These are phyloP conservation scores for Melopsittacus undulatus DNA, from an alignment of 2,797 vertebrate species.

Conservation along the genomic window DNA sequence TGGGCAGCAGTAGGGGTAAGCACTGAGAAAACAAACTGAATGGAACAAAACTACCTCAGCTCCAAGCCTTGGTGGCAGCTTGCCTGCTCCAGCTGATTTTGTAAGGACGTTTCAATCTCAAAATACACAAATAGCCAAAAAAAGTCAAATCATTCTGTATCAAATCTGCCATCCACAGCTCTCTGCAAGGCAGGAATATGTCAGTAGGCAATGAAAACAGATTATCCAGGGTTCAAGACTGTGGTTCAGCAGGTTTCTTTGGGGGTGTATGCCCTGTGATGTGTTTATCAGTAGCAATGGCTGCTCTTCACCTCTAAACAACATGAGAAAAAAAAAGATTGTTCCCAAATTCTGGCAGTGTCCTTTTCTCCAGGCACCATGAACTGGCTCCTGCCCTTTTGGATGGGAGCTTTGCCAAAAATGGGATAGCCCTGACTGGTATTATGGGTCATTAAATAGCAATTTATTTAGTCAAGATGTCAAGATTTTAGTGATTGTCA, in stretches of 20 bases:
- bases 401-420: not conserved
- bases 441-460: not conserved
- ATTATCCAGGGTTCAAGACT: not conserved
- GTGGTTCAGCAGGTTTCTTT: not conserved
- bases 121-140: slow-evolving; percentile 51
- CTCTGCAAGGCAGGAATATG: slow-evolving; percentile 10
- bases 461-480: not conserved
- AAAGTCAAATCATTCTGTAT: not conserved
- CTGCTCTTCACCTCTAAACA: not conserved
- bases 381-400: not conserved
- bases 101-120: slow-evolving; percentile 48
- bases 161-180: slow-evolving; percentile 21
- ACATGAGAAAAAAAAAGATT: not conserved
- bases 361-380: not conserved
- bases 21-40: not conserved
- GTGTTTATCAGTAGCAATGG: not conserved
- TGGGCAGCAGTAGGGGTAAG: not conserved
- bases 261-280: not conserved
- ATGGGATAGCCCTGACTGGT: not conserved
- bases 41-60: not conserved
- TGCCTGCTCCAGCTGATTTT: slow-evolving; percentile 58
- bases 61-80: slow-evolving; percentile 20
- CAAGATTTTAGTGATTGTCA: not conserved
- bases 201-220: not conserved
- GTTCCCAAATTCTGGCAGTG: not conserved